phyloP scores from a whole-genome alignment of 2,797 vertebrate genomes.

The Macropodus opercularis region DNA sequence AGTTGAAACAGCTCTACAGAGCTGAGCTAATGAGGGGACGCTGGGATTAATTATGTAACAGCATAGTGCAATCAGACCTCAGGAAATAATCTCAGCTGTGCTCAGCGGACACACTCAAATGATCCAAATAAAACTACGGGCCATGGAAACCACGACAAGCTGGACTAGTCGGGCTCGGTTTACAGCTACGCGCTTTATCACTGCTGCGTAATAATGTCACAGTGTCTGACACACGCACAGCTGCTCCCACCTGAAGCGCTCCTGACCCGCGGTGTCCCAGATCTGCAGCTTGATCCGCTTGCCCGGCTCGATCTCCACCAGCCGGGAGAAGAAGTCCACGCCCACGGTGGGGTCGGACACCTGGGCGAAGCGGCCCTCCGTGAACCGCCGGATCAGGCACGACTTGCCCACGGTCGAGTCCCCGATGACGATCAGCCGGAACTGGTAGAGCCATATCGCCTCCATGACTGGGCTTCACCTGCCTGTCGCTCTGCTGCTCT shows the following conservation, averaged over 20 bases:
- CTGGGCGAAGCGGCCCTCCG: constrained; percentile 94
- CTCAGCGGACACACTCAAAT: not conserved
- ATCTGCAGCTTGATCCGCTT: constrained; percentile 97
- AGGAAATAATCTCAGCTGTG: not conserved
- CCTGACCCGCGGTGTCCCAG: constrained; percentile 93
- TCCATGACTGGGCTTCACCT: constrained; percentile 52
- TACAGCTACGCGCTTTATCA: not conserved
- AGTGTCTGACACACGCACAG: not conserved
- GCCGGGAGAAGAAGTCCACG: constrained; percentile 96
- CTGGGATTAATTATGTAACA: no score
- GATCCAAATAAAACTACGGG: not conserved
- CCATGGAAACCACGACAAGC: not conserved
- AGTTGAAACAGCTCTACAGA: no score
- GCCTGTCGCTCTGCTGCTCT: not conserved
- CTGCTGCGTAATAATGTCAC: no score
- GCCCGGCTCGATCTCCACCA: constrained; percentile 96
- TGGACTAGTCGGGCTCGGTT: not conserved
- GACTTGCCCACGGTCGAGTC: constrained; percentile 98
- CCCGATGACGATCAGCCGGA: constrained; percentile 95
- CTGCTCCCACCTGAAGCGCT: constrained; percentile 92
- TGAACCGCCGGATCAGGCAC: constrained; percentile 95
- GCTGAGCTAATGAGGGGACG: no score
- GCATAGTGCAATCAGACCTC: not conserved
- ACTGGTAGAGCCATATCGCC: constrained; percentile 97
- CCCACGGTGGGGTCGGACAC: constrained; percentile 96